Base-by-base conservation (phyloP, 2,113 vertebrate species). In the Apteryx mantelli region DNA sequence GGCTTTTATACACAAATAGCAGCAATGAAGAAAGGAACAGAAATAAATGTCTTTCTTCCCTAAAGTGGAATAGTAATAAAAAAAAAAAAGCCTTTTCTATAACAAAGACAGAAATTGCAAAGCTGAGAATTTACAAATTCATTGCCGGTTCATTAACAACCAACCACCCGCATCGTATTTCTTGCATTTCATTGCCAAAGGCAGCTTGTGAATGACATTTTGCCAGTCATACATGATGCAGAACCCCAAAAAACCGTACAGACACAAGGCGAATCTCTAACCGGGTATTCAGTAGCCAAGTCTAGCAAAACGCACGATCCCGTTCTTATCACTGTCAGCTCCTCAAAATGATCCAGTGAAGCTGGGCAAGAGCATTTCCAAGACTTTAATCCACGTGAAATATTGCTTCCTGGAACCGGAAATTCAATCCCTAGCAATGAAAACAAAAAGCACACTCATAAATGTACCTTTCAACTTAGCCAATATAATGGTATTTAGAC, bases 381-480 rank as follows among this genome's bases (percentile, higher is more conserved):
- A 97, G 93, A 94, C 94, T 88, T 95, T 93, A 95, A 88, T 95
- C 88, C 91, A 88, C 40, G 68, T 88, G 90, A 95, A 94, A 95
- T 94, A 95, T 96, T 96, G 83, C 95, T 96, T 97, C 97, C 94
- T 96, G 95, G 88, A 94, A 93, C 85, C 61, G 44, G 96, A 97
- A 97, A 97, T 93, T 94, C 96, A 96, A 95, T 69, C 85, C 94
- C 83, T 40, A 86, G 90, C 88, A 78, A 91, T 73, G 93, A 87
- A 96, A 95, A 95, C 90, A 94, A 91, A 91, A 95, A 91, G 73
- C 83, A 82, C 83, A 14, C 84, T 94, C 84, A 69, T 81, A 94
- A 96, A 85, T 2, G 66, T 66, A 89, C 90, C 91, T 96, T 96
- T 91, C 88, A 81, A 48, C 75, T 87, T 22, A 7, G 86, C 93